These are phyloP conservation scores for Chlorospingus flavigularis DNA, from an alignment of 2,797 vertebrate species.

Conservation along the genomic window DNA sequence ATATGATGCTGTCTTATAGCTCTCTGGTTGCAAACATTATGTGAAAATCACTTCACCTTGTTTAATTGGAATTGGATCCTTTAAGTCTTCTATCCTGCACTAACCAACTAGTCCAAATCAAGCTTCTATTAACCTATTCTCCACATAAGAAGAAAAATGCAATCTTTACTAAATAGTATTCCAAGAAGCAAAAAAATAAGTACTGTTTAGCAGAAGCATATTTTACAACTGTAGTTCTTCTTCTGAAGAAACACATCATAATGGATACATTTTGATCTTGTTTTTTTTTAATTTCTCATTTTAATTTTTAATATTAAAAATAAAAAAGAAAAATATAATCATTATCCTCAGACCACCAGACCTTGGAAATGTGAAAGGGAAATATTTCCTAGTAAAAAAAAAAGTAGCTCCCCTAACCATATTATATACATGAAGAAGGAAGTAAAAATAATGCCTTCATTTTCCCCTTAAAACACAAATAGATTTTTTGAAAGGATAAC, in stretches of 20 bases:
- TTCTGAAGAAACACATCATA: not conserved
- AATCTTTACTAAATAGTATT: not conserved
- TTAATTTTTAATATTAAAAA: not conserved
- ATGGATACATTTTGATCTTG: not conserved
- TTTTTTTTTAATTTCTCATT: not conserved
- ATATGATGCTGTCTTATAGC: not conserved
- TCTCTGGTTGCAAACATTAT: not conserved
- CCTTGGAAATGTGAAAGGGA: not conserved
- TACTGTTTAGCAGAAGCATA: not conserved
- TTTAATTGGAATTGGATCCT: not conserved
- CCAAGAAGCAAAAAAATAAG: no score
- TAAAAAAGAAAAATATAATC: not conserved
- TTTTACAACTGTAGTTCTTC: not conserved
- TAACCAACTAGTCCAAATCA: not conserved
- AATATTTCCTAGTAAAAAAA: not conserved
- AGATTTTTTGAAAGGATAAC: not conserved
- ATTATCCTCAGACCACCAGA: not conserved
- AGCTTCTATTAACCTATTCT: not conserved
- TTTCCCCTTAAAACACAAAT: not conserved
- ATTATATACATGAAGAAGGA: not conserved
- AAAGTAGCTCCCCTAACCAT: not conserved
- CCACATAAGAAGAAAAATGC: not conserved
- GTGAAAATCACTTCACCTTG: slow-evolving; percentile 18
- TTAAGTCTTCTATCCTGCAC: not conserved
- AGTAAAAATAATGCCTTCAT: not conserved